These are phyloP conservation scores for Sepiola atlantica DNA, from an alignment of 2,888 invertebrate genomes.

Conservation along the genomic window DNA sequence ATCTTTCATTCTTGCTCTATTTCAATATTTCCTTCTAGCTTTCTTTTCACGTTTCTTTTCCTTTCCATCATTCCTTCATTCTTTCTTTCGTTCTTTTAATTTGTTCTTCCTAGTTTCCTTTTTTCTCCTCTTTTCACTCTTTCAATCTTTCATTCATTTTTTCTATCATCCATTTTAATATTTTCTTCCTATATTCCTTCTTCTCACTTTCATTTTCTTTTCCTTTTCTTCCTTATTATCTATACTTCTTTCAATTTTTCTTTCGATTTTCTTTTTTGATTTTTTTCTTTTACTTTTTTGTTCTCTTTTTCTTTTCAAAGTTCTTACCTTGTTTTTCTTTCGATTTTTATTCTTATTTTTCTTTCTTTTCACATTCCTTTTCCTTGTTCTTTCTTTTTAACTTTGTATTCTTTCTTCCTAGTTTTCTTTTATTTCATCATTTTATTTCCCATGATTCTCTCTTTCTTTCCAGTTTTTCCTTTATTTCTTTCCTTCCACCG, in stretches of 20 bases:
- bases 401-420: neutral
- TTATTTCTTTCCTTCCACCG: neutral
- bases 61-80: too few relatives aligned
- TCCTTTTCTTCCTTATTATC: too few relatives aligned
- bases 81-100: too few relatives aligned
- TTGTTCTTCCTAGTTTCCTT: neutral
- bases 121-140: neutral
- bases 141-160: neutral
- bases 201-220: too few relatives aligned
- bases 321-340: neutral
- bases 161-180: too few relatives aligned
- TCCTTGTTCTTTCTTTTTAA: neutral
- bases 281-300: neutral
- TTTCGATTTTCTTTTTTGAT: neutral
- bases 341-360: neutral
- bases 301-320: neutral
- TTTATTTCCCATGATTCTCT: neutral
- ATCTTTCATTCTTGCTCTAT: too few relatives aligned
- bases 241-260: neutral
- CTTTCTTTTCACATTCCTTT: neutral
- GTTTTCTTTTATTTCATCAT: neutral
- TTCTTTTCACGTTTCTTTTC: too few relatives aligned
- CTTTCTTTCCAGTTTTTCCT: neutral
- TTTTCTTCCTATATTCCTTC: too few relatives aligned
- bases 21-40: too few relatives aligned